Evolutionary conservation across 1,140 invertebrate genomes (phyloP), one percentile per base, ranked within the genome.

Genomic region (Rhyzopertha dominica): DNA sequence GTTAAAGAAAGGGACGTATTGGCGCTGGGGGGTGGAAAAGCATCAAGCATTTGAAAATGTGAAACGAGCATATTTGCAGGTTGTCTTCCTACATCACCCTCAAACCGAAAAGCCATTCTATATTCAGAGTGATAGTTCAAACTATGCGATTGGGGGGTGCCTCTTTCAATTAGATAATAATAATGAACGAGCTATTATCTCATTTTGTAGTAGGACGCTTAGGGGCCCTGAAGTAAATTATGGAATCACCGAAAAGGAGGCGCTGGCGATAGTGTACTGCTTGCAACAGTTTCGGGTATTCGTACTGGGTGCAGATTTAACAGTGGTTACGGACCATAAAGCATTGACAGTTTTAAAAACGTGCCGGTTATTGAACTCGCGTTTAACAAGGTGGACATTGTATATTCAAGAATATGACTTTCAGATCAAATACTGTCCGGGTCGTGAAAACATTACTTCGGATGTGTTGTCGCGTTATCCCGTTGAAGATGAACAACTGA

Each of bases 271-370:
- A 4, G 14, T 43, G 9, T 31, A 43, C 25, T 43, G 41, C 25
- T 37, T 43, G 32, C 22, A 20, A 17, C 41, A 43, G 13, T 43
- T n/a, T 29, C 41, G 31, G 13, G 18, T 13, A 14, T 17, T 18
- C 5, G 24, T 41, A 13, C 23, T 43, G 20, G 41, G 41, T 10
- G 10, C 3, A 39, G 16, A 39, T 22, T 22, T 43, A 20, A 14
- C 17, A 0, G 61, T 74, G 12, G 39, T 59, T 40, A 74, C 71
- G 0, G 72, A 77, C 45, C 70, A 76, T 47, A 60, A 67, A 40
- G 56, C 64, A 0, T 50, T 74, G 18, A 58, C 38, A 5, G 74
- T 66, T 58, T 49, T 75, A 2, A 56, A 53, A 14, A 49, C 52
- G 5, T 63, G 65, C 17, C 65, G 61, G 35, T 62, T 68, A 35